A percentile compares a stretch with the other conserved stretches of the same genome.
Conservation (phyloP, 1,140 invertebrate species). For the Aphaenogaster rudis region DNA sequence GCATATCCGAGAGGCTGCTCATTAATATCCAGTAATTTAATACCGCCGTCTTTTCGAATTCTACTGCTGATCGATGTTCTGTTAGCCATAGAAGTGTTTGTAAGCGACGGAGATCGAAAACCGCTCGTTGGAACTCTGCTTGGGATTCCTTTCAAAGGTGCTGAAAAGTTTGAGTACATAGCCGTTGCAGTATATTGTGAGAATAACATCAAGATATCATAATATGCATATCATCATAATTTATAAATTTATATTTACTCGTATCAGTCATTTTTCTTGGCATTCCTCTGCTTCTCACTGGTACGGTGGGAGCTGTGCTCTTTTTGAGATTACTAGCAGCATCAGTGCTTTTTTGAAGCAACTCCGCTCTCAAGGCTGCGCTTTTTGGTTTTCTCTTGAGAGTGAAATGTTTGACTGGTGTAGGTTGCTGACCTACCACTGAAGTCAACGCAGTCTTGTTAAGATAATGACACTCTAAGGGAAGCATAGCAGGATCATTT, state of each 20-base stretch:
- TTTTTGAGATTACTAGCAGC: constrained; percentile 96
- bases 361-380: constrained; percentile 94
- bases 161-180: constrained; percentile 85
- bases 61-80: constrained; percentile 86
- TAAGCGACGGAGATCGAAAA: constrained; percentile 89
- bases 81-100: constrained; percentile 86
- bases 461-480: constrained; percentile 98
- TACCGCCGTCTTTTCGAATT: constrained; percentile 94
- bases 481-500: constrained; percentile 94
- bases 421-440: constrained; percentile 91
- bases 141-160: constrained; percentile 96
- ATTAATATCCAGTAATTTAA: constrained; percentile 96
- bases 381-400: constrained; percentile 98
- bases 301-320: constrained; percentile 94
- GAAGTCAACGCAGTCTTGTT: constrained; percentile 97
- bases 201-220: background rate
- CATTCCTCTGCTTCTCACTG: constrained; percentile 96
- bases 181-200: background rate
- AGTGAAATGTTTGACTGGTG: constrained; percentile 96
- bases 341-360: constrained; percentile 96
- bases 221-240: background rate
- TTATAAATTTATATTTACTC: constrained; percentile 88
- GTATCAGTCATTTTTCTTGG: constrained; percentile 98
- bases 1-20: constrained; percentile 94
- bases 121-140: constrained; percentile 91